phyloP scores from a whole-genome alignment of 2,797 vertebrate genomes.

The Percopsis omiscomaycus region DNA sequence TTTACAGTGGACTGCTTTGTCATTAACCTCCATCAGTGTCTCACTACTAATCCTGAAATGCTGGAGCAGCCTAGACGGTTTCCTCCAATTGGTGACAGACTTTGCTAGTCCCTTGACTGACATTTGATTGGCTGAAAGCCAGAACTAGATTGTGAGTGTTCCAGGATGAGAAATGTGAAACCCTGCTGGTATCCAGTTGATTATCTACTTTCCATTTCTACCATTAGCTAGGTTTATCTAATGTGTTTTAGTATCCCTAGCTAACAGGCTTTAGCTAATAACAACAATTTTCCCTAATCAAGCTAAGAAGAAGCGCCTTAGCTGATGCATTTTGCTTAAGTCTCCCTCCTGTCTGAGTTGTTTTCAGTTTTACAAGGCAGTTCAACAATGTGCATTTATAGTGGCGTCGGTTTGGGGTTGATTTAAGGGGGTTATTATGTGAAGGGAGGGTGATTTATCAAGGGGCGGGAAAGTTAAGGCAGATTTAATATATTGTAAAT shows the following conservation, averaged over 20 bases:
- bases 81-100: conserved; percentile 30
- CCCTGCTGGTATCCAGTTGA: conserved; percentile 67
- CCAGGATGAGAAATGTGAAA: conserved; percentile 71
- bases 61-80: conserved; percentile 36
- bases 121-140: conserved; percentile 25
- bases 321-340: conserved; percentile 39
- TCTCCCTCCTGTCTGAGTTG: conserved; percentile 36
- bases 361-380: conserved; percentile 49
- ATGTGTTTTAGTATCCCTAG: conserved; percentile 28
- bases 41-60: conserved; percentile 67
- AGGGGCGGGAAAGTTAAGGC: conserved; percentile 42
- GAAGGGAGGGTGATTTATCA: conserved; percentile 57
- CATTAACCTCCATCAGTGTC: conserved; percentile 64
- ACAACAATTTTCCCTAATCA: conserved; percentile 51
- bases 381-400: conserved; percentile 74
- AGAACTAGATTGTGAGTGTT: conserved; percentile 30
- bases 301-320: conserved; percentile 56
- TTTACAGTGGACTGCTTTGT: conserved; percentile 64
- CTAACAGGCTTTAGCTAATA: conserved; percentile 40
- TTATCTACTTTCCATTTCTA: conserved; percentile 41
- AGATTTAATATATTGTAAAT: conserved; percentile 81
- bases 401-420: conserved; percentile 41
- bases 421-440: conserved; percentile 61
- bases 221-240: conserved; percentile 48
- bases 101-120: conserved; percentile 38